Percentiles rank a stretch among this genome's conserved stretches.
phyloP scores from a whole-genome alignment of 2,797 vertebrate species.

The Schizopygopsis malacanthus region DNA sequence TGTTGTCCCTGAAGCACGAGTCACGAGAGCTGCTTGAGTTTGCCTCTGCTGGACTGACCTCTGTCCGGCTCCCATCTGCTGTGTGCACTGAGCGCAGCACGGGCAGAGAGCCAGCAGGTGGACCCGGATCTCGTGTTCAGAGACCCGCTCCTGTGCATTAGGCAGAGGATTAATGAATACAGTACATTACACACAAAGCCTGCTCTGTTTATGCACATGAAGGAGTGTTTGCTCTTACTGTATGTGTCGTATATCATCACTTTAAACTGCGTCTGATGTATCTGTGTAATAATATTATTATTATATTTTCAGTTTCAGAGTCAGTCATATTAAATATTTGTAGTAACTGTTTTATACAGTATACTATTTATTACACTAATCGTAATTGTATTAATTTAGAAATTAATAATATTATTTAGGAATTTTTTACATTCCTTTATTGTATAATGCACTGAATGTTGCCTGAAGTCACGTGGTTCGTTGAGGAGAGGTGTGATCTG shows the following conservation, averaged over 20 bases:
- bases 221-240: not conserved
- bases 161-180: slow-evolving; percentile 53
- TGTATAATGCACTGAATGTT: not conserved
- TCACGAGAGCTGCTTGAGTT: slow-evolving; percentile 10
- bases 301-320: not conserved
- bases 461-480: not conserved
- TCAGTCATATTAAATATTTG: no score
- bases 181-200: not conserved
- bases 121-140: slow-evolving; percentile 21
- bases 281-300: not conserved
- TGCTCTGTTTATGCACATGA: not conserved
- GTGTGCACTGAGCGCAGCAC: slow-evolving; percentile 35
- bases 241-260: not conserved
- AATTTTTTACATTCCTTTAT: not conserved
- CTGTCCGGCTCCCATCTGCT: slow-evolving; percentile 58
- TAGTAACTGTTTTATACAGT: no score
- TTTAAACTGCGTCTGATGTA: not conserved
- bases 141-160: slow-evolving; percentile 38
- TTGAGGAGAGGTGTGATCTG: not conserved
- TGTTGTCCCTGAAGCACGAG: slow-evolving; percentile 27
- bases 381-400: no score
- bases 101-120: slow-evolving; percentile 44
- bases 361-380: no score
- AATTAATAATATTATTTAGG: no score
- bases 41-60: slow-evolving; percentile 45